Evolutionary conservation across 92 coral and sea anemone species (phyloP), one percentile per base, ranked within the genome.

Genomic region (Porites cylindrica): DNA sequence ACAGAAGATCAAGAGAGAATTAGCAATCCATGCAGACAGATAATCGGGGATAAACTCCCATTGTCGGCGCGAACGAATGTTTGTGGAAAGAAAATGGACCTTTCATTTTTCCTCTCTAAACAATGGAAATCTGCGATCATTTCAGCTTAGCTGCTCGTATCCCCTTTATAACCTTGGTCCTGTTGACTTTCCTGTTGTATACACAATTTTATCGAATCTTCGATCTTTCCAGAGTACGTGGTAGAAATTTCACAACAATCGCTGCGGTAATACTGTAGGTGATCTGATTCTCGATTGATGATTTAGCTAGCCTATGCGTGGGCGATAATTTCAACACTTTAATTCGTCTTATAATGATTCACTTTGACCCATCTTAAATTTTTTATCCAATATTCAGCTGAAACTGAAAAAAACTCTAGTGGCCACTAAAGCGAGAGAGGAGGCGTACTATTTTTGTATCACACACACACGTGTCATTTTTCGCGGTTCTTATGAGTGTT

Each of bases 21-120:
- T 76, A 38, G 6, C 47, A 50, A 76, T 52, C 47, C 64, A 58
- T 26, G 64, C 81, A 77, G 69, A 77, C 67, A 77, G 69, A 77
- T 72, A 32, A 73, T 81, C 85, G 53, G 19, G 79, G 71, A 29
- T 20, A 82, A n/a, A 82, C 70, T 32, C 10, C 21, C 69, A 47
- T 32, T n/a, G 86, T 70, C 70, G 66, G 66, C 78, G 19, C 8
- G 43, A 24, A 47, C 68, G 53, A 77, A 58, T 77, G 81, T 59
- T 73, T 73, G 78, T 51, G 85, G 64, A n/a, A n/a, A 16, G 43
- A 12, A 29, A 26, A 58, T 20, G 58, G 38, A 29, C n/a, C 66
- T 54, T 69, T 53, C 47, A 38, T 21, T 68, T 81, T 47, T 69
- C 70, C 56, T 59, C 51, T 81, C n/a, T 5, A 26, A 54, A 56